Evolutionary conservation across 1,140 invertebrate genomes (phyloP).

Genomic region (Rhynchophorus ferrugineus): DNA sequence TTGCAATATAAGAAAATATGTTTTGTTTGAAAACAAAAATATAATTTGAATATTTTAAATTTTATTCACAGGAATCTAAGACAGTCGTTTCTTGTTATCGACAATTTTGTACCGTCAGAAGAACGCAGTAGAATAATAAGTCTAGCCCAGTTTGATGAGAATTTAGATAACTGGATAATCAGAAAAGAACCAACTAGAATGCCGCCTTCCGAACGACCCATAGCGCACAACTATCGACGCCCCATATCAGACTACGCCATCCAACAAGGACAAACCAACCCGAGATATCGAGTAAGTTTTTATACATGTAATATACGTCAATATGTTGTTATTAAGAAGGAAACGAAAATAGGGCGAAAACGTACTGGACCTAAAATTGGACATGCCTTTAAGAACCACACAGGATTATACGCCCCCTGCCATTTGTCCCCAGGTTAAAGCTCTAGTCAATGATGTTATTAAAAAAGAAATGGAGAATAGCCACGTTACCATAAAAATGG

Average conservation of each 20-base stretch:
- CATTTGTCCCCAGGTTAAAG: conserved; percentile 38
- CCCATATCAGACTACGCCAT: conserved; percentile 68
- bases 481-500: conserved; percentile 33
- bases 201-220: conserved; percentile 30
- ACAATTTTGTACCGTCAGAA: conserved; percentile 93
- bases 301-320: not conserved
- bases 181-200: conserved; percentile 35
- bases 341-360: conserved; percentile 61
- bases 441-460: conserved; percentile 36
- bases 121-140: conserved; percentile 78
- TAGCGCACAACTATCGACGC: conserved; percentile 41
- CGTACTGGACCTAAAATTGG: conserved; percentile 72
- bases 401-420: conserved; percentile 54
- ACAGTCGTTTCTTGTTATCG: conserved; percentile 82
- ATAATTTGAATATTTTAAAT: too few relatives aligned
- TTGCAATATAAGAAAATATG: too few relatives aligned
- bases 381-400: conserved; percentile 71
- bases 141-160: conserved; percentile 78
- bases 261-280: conserved; percentile 41
- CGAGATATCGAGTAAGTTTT: conserved; percentile 32
- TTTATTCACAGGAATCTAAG: conserved; percentile 53
- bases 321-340: not conserved
- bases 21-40: too few relatives aligned
- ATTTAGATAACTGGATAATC: conserved; percentile 72
- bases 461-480: conserved; percentile 35